Conservation (phyloP, 2,797 vertebrate genomes). For the Melanotaenia pygmaea region DNA sequence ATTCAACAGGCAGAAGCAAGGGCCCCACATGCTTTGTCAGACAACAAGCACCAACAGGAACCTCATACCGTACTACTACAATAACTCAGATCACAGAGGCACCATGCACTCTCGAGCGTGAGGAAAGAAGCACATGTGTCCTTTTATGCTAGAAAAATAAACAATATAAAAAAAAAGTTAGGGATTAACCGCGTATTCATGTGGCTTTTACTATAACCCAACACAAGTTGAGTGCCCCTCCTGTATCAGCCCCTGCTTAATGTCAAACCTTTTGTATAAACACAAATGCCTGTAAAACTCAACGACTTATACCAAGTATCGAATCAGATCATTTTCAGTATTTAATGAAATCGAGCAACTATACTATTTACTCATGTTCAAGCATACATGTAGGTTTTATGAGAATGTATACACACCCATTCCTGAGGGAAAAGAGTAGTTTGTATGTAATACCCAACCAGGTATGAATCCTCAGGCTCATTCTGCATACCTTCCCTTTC, state of each 20-base stretch:
- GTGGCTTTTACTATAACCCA: constrained; percentile 29
- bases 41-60: constrained; percentile 82
- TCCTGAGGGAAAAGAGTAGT: neutral
- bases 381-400: neutral
- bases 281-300: constrained; percentile 49
- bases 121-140: constrained; percentile 16
- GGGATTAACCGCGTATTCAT: constrained; percentile 29
- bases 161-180: constrained; percentile 49
- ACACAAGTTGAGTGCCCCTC: constrained; percentile 11
- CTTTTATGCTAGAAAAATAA: constrained; percentile 27
- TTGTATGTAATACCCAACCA: constrained; percentile 5
- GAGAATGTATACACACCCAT: neutral
- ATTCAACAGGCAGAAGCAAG: constrained; percentile 80
- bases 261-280: constrained; percentile 46
- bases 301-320: constrained; percentile 46
- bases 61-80: constrained; percentile 72
- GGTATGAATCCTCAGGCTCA: neutral
- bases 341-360: constrained; percentile 24
- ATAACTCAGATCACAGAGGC: constrained; percentile 54
- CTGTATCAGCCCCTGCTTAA: constrained; percentile 39
- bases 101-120: constrained; percentile 24
- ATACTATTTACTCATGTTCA: neutral
- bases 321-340: constrained; percentile 26
- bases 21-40: constrained; percentile 80
- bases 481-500: neutral